phyloP scores from a whole-genome alignment of 1,140 invertebrate genomes.

The Rhagoletis zephyria region DNA sequence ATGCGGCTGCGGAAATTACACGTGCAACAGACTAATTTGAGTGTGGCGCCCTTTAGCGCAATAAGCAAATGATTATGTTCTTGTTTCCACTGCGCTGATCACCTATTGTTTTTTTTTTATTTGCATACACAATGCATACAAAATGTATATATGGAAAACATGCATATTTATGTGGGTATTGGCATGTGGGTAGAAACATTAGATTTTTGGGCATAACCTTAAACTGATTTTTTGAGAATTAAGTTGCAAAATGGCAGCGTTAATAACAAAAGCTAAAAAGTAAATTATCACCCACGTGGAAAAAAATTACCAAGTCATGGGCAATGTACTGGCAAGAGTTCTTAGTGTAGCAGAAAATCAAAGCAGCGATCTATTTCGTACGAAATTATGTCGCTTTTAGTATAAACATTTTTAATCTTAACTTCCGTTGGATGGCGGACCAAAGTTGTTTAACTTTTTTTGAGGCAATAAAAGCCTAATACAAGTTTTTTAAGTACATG shows the following conservation, averaged over 20 bases:
- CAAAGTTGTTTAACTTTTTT: too few relatives aligned
- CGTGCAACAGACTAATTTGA: constrained; percentile 26
- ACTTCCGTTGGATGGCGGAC: too few relatives aligned
- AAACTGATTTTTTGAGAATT: constrained; percentile 19
- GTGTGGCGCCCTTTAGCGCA: constrained; percentile 28
- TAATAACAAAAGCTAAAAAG: background rate
- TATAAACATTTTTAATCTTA: too few relatives aligned
- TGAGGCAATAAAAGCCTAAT: too few relatives aligned
- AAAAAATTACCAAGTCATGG: background rate
- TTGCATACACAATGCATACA: background rate
- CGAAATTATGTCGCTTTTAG: too few relatives aligned
- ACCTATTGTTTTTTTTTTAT: constrained; percentile 1
- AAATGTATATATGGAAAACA: background rate
- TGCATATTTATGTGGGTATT: too few relatives aligned
- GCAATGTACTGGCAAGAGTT: background rate
- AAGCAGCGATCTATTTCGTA: too few relatives aligned
- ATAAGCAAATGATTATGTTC: constrained; percentile 27
- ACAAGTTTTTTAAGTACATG: too few relatives aligned
- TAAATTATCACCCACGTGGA: background rate
- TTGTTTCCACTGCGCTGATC: constrained; percentile 16
- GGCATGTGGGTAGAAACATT: background rate
- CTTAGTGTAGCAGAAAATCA: too few relatives aligned
- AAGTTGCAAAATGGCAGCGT: background rate
- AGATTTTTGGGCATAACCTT: background rate
- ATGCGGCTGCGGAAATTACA: background rate